These are phyloP conservation scores for Mastacembelus armatus DNA, from an alignment of 2,797 vertebrate genomes.

Conservation along the genomic window DNA sequence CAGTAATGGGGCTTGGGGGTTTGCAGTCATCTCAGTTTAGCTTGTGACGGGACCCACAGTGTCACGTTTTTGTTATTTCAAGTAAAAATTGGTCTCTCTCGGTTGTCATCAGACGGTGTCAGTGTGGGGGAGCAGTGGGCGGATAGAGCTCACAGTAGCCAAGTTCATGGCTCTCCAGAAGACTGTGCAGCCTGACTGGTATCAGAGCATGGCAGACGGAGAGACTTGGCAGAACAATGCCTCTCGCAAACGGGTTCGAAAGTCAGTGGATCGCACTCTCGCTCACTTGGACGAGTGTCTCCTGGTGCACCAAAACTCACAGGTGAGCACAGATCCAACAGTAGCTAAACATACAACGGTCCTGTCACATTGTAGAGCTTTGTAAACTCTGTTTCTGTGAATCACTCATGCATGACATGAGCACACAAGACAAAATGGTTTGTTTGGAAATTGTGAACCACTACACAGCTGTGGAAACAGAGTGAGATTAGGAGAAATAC, in stretches of 20 bases:
- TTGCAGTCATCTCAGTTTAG: too few relatives aligned
- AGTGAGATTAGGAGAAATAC: conserved; percentile 42
- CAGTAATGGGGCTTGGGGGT: too few relatives aligned
- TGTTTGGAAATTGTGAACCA: too few relatives aligned
- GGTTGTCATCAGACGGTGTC: conserved; percentile 89
- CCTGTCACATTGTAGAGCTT: not conserved
- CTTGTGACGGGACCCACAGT: too few relatives aligned
- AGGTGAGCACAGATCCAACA: conserved; percentile 77
- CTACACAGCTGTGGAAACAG: conserved; percentile 37
- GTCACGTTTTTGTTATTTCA: too few relatives aligned
- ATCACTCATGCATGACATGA: conserved; percentile 36
- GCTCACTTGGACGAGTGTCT: conserved; percentile 92
- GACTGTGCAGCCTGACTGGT: conserved; percentile 91
- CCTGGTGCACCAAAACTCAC: conserved; percentile 84
- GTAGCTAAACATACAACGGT: not conserved
- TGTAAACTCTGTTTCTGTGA: not conserved
- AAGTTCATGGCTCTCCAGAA: conserved; percentile 94
- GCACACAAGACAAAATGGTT: conserved; percentile 20
- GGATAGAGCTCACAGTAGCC: conserved; percentile 89
- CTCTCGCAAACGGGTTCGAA: conserved; percentile 90
- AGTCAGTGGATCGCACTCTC: conserved; percentile 94
- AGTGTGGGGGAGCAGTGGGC: conserved; percentile 92
- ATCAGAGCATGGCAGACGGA: conserved; percentile 95
- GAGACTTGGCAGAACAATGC: conserved; percentile 86
- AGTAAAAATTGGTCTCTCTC: not conserved